Evolutionary conservation across 2,888 invertebrate species (phyloP).

Genomic region (Clostera curtula): DNA sequence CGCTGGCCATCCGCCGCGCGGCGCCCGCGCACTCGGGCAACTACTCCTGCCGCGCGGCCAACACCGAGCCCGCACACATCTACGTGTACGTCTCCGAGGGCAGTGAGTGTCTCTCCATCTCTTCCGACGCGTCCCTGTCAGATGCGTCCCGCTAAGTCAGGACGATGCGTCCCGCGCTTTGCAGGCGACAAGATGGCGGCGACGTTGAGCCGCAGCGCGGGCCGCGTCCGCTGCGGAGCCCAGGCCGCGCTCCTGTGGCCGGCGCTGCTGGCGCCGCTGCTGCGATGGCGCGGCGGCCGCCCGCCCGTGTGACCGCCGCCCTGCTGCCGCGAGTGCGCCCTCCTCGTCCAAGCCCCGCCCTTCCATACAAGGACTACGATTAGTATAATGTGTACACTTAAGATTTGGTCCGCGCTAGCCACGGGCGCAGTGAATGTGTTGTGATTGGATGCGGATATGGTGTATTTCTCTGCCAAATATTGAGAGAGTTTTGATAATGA

Average conservation of each 20-base stretch:
- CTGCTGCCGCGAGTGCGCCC: constrained; percentile 5
- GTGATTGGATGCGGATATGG: no score
- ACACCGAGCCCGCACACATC: constrained; percentile 91
- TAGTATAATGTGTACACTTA: constrained; percentile 6
- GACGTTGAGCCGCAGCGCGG: constrained; percentile 84
- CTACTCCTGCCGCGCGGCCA: constrained; percentile 92
- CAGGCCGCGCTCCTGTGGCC: constrained; percentile 1
- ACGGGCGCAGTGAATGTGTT: no score
- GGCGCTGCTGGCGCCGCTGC: constrained; percentile 6
- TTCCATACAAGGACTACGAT: constrained; percentile 5
- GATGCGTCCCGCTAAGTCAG: neutral
- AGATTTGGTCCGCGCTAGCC: neutral
- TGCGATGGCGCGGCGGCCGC: constrained; percentile 6
- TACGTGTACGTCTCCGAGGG: constrained; percentile 94
- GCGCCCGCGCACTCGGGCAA: constrained; percentile 91
- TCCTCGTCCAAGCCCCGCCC: neutral
- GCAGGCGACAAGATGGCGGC: constrained; percentile 94
- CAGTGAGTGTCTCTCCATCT: constrained; percentile 54
- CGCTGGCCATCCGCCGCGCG: constrained; percentile 88
- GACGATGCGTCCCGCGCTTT: constrained; percentile 19
- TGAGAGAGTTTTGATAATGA: no score
- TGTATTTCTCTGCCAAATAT: no score
- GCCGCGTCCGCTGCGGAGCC: constrained; percentile 12
- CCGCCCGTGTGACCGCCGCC: constrained; percentile 9
- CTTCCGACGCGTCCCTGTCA: neutral